Base-by-base conservation (phyloP, 2,888 invertebrate genomes). In the Fragum sueziense region DNA sequence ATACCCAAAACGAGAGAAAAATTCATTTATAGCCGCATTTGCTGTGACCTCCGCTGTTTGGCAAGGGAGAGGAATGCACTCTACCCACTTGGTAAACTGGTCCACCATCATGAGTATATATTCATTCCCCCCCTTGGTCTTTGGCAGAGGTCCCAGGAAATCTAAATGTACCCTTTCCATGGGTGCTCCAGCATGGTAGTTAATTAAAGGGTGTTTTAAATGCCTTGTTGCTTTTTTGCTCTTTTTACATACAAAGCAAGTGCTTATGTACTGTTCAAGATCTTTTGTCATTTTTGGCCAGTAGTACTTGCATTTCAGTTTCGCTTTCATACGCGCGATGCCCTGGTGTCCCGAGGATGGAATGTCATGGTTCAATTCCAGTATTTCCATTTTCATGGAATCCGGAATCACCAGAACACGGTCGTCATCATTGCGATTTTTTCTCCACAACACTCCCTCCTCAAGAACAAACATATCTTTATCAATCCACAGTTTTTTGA, bases 171-270 rank as follows among this genome's bases (percentile, higher is more conserved):
- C 72, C n/a, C n/a, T n/a, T n/a, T n/a, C n/a, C n/a, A n/a, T n/a
- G n/a, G n/a, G n/a, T n/a, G n/a, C n/a, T n/a, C 96, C 89, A 97
- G 98, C 94, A 96, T 97, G 33, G 96, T 96, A 91, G 98, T 98
- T 20, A 31, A 27, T 76, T 14, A 76, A 22, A 17, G 70, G 62
- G 61, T n/a, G n/a, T 37, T 37, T 37, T 37, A 37, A 14, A 37
- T 37, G 37, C 14, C 37, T 6, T 6, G 6, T 37, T 37, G 37
- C 37, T 37, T 37, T 37, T 37, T 37, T 37, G 37, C 14, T 37
- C 37, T 37, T 37, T 37, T 37, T 37, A 17, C 68, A 68, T 2
- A 41, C 41, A 20, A 11, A 14, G 29, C 51, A 68, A 20, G 47
- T 2, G 2, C 3, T 7, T 11, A 47, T 37, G 29, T 47, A 54